A percentile compares a stretch with the other conserved stretches of the same genome.
phyloP scores from a whole-genome alignment of 2,888 invertebrate species.

The Limnephilus marmoratus region DNA sequence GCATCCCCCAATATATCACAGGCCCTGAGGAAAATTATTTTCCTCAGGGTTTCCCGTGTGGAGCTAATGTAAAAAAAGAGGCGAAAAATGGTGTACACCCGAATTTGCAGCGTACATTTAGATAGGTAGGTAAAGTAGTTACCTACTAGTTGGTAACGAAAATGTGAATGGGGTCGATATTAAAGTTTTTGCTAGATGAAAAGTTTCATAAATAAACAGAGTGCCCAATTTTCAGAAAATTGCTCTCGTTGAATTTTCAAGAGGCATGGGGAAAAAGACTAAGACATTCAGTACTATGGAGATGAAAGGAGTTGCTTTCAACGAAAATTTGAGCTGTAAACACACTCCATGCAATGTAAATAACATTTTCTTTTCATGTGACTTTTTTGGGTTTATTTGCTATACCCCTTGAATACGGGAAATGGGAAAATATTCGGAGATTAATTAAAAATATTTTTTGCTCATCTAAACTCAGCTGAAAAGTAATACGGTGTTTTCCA shows the following conservation, averaged over 20 bases:
- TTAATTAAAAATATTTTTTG: neutral
- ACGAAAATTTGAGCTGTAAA: slow-evolving; percentile 7
- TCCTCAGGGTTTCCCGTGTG: no score
- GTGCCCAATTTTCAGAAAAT: neutral
- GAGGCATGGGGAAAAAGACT: neutral
- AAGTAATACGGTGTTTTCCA: neutral
- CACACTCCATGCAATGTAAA: slow-evolving; percentile 8
- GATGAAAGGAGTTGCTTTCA: slow-evolving; percentile 8
- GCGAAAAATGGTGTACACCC: no score
- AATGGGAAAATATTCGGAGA: neutral
- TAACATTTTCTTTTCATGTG: neutral
- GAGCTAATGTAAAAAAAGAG: no score
- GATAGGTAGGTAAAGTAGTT: no score
- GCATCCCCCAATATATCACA: no score
- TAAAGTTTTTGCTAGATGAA: neutral
- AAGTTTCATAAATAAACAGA: neutral
- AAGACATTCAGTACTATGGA: neutral
- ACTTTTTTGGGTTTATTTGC: slow-evolving; percentile 2
- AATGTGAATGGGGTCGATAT: neutral
- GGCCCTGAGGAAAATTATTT: no score
- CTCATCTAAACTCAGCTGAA: neutral
- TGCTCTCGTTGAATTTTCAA: neutral
- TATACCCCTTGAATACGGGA: neutral
- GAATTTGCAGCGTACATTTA: no score
- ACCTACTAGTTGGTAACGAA: no score